phyloP scores from a whole-genome alignment of 2,888 invertebrate species.

The Pristionchus japonicus region DNA sequence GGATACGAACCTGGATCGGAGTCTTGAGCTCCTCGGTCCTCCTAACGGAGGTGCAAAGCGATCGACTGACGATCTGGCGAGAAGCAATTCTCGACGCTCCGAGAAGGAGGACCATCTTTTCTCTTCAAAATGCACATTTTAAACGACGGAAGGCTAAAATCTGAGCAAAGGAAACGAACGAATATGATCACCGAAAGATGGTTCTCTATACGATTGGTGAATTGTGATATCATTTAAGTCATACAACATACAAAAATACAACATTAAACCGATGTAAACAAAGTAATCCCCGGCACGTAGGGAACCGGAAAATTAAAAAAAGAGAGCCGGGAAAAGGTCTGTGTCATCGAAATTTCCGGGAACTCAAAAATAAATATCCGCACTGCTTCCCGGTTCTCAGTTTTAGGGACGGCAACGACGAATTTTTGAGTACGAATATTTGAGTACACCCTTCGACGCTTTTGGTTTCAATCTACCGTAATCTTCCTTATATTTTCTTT shows the following conservation, averaged over 20 bases:
- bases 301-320: too few relatives aligned
- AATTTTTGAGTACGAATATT: too few relatives aligned
- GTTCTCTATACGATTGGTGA: too few relatives aligned
- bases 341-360: not conserved
- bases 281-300: not conserved
- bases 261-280: constrained; percentile 22
- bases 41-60: constrained; percentile 11
- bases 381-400: not conserved
- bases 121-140: not conserved
- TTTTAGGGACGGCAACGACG: too few relatives aligned
- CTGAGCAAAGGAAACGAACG: too few relatives aligned
- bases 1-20: constrained; percentile 52
- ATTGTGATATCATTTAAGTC: not conserved
- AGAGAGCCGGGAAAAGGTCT: too few relatives aligned
- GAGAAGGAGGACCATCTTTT: constrained; percentile 15
- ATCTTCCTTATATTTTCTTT: too few relatives aligned
- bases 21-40: constrained; percentile 53
- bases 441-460: too few relatives aligned
- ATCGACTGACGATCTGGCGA: constrained; percentile 43
- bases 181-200: too few relatives aligned
- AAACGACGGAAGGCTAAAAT: not conserved
- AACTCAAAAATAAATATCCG: not conserved
- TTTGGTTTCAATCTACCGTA: too few relatives aligned
- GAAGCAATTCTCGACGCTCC: constrained; percentile 39
- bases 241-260: not conserved